Conservation (phyloP, 2,113 vertebrate genomes). For the Ellobius talpinus region DNA sequence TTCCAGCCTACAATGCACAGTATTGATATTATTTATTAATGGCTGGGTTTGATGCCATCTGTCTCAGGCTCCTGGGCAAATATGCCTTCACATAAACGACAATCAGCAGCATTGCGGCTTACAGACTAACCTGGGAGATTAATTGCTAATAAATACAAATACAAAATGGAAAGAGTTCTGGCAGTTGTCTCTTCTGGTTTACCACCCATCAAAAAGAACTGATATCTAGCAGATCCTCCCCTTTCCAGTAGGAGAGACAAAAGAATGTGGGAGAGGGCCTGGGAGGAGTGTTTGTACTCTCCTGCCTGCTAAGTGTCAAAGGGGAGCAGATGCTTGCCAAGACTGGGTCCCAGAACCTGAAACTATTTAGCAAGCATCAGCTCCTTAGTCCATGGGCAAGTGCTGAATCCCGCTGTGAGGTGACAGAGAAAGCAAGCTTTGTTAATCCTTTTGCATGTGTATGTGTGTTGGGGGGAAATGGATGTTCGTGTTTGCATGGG, state of each 20-base stretch:
- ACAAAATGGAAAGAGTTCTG: background rate
- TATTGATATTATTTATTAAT: constrained; percentile 64
- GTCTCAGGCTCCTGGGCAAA: constrained; percentile 14
- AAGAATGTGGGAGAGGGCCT: background rate
- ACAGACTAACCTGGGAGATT: background rate
- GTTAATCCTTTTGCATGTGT: background rate
- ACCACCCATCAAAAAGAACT: background rate
- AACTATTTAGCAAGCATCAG: background rate
- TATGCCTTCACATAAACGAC: background rate
- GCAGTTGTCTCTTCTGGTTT: background rate
- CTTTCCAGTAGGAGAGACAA: constrained; percentile 13
- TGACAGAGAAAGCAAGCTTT: background rate
- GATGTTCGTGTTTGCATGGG: background rate
- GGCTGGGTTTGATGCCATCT: background rate
- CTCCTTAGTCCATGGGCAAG: background rate
- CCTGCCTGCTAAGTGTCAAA: background rate
- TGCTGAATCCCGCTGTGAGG: background rate
- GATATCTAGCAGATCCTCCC: background rate
- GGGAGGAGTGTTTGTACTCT: background rate
- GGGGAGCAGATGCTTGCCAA: background rate
- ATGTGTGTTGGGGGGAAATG: background rate
- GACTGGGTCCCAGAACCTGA: background rate
- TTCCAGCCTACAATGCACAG: background rate
- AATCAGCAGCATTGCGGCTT: background rate
- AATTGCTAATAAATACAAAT: background rate